Base-by-base conservation (phyloP, 2,113 vertebrate species). In the Caloenas nicobarica region DNA sequence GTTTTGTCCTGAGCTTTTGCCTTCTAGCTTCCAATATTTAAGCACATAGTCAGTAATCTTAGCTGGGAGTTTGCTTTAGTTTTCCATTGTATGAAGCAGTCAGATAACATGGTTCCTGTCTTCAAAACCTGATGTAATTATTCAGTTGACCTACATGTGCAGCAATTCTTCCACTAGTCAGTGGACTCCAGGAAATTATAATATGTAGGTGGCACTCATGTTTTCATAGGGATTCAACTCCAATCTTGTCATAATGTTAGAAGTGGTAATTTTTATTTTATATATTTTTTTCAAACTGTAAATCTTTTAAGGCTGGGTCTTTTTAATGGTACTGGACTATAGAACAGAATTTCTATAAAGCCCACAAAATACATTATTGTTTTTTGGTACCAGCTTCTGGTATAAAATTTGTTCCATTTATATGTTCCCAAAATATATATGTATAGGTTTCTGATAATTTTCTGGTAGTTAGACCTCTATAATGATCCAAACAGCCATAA, bases 361-460 rank as follows among this genome's bases (percentile, higher is more conserved):
- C 18, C 13, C 0, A 0, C 2, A 58, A 77, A 66, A 74, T n/a
- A 22, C 3, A 18, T 7, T 0, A 5, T 40, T 4, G 16, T 46
- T 89, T 89, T 71, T 90, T n/a, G 42, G 21, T 91, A 48, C 7
- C 9, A 74, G 6, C 7, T 84, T 91, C 65, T 85, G 21, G 10
- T 81, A 51, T 82, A 74, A 85, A 74, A 29, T 71, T 28, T 25
- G 2, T 57, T 91, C 71, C 22, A 50, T 66, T 40, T 91, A 3
- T 61, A 26, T 57, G 28, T 69, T 91, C 18, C 36, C 19, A 58
- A 86, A 89, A 64, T 54, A 51, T 17, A 3, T 40, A 14, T 22
- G 18, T 44, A 5, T 66, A 31, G 13, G 56, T 83, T 84, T 70
- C 26, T 68, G n/a, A 74, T 26, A 0, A 18, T 74, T 84, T 88